Conservation (phyloP, 2,113 vertebrate genomes). For the Pagrus major region DNA sequence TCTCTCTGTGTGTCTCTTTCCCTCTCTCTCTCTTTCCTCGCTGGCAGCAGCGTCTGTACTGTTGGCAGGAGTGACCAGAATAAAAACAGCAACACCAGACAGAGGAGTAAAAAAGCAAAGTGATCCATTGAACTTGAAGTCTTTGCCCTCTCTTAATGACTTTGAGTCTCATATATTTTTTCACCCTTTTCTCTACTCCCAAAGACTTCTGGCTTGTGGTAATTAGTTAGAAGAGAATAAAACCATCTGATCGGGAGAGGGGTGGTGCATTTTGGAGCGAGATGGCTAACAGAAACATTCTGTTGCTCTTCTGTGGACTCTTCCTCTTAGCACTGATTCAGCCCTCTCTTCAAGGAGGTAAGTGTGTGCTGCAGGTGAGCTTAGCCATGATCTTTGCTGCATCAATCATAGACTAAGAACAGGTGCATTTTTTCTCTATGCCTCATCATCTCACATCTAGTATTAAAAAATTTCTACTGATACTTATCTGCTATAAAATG, state of each 20-base stretch:
- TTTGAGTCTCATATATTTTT: conserved; percentile 83
- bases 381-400: conserved; percentile 38
- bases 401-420: conserved; percentile 45
- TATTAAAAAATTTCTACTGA: conserved; percentile 11
- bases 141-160: conserved; percentile 89
- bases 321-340: conserved; percentile 87
- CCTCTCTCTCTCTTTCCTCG: conserved; percentile 66
- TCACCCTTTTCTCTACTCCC: conserved; percentile 64
- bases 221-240: conserved; percentile 94
- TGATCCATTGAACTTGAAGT: conserved; percentile 84
- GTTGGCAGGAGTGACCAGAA: conserved; percentile 88
- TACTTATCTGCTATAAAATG: background rate
- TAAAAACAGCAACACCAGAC: conserved; percentile 89
- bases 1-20: conserved; percentile 41
- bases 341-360: conserved; percentile 94
- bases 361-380: conserved; percentile 75
- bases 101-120: conserved; percentile 82
- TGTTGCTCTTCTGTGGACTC: conserved; percentile 87
- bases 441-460: background rate
- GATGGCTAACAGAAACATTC: conserved; percentile 92
- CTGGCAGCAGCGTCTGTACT: conserved; percentile 80
- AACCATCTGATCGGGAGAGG: conserved; percentile 88
- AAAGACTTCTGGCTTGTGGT: conserved; percentile 85
- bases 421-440: conserved; percentile 58
- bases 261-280: conserved; percentile 91